Evolutionary conservation across 2,797 vertebrate genomes (phyloP).

Genomic region (Anguilla marmorata): DNA sequence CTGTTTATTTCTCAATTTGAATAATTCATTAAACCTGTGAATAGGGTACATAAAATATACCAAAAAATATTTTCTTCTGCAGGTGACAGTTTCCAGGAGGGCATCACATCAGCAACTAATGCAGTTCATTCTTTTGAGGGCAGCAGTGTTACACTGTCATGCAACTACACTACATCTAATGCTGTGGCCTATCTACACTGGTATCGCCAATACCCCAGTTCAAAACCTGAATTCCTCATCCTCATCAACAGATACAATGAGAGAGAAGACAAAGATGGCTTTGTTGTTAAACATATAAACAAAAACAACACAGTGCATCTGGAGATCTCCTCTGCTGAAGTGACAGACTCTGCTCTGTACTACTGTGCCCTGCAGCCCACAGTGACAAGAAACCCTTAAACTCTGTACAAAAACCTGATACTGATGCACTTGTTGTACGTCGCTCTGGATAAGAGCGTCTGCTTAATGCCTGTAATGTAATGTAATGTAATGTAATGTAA

Average conservation of each 20-base stretch:
- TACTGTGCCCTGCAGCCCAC: not conserved
- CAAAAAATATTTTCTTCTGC: not conserved
- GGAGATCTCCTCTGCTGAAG: not conserved
- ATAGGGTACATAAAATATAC: too few relatives aligned
- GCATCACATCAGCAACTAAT: not conserved
- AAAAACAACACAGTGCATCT: not conserved
- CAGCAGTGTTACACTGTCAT: not conserved
- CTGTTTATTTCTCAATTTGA: too few relatives aligned
- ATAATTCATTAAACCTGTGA: too few relatives aligned
- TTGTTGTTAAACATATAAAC: not conserved
- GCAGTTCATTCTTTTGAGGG: not conserved
- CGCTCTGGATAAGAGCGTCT: too few relatives aligned
- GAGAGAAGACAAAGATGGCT: not conserved
- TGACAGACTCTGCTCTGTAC: not conserved
- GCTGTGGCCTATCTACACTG: not conserved
- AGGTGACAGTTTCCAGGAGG: not conserved
- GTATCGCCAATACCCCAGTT: conserved; percentile 15
- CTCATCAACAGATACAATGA: not conserved
- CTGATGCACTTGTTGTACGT: too few relatives aligned
- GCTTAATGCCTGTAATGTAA: too few relatives aligned
- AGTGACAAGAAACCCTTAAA: not conserved
- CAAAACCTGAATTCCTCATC: conserved; percentile 5
- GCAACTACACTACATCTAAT: not conserved
- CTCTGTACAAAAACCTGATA: not conserved
- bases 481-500: too few relatives aligned